A percentile compares a stretch with the other conserved stretches of the same genome.
Conservation (phyloP, 2,888 invertebrate species). For the Pseudeuparius sepicola region DNA sequence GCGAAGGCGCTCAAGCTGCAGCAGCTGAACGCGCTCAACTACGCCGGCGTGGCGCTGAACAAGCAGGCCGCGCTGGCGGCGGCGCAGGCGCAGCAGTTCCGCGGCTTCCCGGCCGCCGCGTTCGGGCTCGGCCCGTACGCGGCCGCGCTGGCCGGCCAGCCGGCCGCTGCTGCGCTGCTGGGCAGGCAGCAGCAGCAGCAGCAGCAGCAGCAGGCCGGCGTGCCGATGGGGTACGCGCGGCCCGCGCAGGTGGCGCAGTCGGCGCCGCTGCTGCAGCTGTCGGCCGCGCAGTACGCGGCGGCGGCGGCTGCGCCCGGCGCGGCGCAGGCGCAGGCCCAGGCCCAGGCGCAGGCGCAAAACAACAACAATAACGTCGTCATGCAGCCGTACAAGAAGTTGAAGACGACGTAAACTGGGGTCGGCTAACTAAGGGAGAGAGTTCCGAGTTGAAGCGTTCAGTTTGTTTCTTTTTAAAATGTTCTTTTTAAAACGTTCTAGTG, state of each 20-base stretch:
- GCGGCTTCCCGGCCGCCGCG: constrained; percentile 32
- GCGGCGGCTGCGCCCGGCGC: constrained; percentile 33
- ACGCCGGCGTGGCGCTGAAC: constrained; percentile 61
- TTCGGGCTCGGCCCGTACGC: constrained; percentile 33
- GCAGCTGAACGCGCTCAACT: constrained; percentile 52
- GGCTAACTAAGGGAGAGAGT: too few species aligned
- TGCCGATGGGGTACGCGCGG: constrained; percentile 26
- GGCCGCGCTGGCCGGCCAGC: constrained; percentile 32
- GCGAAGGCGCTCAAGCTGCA: constrained; percentile 62
- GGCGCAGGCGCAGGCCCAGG: constrained; percentile 32
- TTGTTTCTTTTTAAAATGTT: constrained; percentile 13
- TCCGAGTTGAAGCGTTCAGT: too few species aligned
- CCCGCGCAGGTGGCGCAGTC: constrained; percentile 37
- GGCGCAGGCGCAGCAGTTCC: constrained; percentile 32
- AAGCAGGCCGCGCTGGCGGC: constrained; percentile 45
- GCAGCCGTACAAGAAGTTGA: constrained; percentile 86
- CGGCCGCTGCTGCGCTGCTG: constrained; percentile 35
- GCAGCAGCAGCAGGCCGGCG: constrained; percentile 32
- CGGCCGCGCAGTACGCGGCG: constrained; percentile 37
- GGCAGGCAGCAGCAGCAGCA: constrained; percentile 32
- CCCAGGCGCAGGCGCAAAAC: constrained; percentile 40
- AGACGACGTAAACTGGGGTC: constrained; percentile 76
- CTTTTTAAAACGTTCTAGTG: constrained; percentile 20
- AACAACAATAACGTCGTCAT: constrained; percentile 48
- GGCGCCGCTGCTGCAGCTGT: constrained; percentile 35